Base-by-base conservation (phyloP, 2,888 invertebrate species). In the Cheilosia impressa region DNA sequence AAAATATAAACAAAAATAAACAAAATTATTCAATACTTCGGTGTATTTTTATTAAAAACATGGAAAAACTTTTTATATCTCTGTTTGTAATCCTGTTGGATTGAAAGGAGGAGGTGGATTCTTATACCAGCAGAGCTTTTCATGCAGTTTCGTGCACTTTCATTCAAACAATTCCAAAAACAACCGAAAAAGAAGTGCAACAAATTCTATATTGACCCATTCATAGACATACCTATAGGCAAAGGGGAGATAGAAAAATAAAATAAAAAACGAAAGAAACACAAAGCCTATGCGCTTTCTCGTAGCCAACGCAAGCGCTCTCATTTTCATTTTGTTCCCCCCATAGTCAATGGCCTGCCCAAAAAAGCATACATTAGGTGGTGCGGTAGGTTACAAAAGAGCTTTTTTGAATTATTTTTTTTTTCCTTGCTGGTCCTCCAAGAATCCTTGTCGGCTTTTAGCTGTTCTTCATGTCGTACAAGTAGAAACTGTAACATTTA, bases 241-340 rank as follows among this genome's bases (percentile, higher is more conserved):
- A 81, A 38, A 60, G 50, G n/a, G 24, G n/a, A 52, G 50, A 41
- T 41, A 58, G 13, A 43, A 78, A 31, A 47, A 6, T 13, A 13
- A 38, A 13, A 13, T 38, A 75, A 66, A 81, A 62, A 55, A 38
- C n/a, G 1, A 5, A 43, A 31, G 41, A 43, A 47, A 60, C 31
- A 45, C 60, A 81, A 81, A 85, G 81, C 85, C 85, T 85, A 85
- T 85, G 85, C 85, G 85, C 76, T 72, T 85, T 85, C 81, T 68
- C 68, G 24, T 62, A 72, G 27, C 17, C 72, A 66, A 72, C 81
- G 85, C 85, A 85, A 47, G 85, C 85, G 85, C 85, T 81, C 71
- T 85, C 72, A 38, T 5, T n/a, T 47, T 9, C 9, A 31, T 9
- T 27, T 9, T 31, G 9, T 10, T 31, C 24, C 50, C 63, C 50